These are phyloP conservation scores for Symphodus melops DNA, from an alignment of 2,113 vertebrate genomes.

Conservation along the genomic window DNA sequence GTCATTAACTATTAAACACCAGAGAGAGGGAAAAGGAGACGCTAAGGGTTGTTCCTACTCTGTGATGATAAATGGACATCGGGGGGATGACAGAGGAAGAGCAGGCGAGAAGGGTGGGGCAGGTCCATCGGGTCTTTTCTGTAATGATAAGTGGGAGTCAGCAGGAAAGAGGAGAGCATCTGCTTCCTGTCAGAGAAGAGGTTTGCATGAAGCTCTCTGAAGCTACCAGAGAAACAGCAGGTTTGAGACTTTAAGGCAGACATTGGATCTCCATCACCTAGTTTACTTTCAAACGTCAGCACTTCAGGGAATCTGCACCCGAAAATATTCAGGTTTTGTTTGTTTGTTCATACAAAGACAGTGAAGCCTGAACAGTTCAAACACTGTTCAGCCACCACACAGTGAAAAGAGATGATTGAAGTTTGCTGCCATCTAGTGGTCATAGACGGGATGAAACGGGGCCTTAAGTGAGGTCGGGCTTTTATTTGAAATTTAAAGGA, in stretches of 20 bases:
- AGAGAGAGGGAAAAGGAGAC: constrained; percentile 8
- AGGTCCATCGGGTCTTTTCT: constrained; percentile 17
- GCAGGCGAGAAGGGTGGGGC: constrained; percentile 12
- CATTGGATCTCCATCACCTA: neutral
- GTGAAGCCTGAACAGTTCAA: neutral
- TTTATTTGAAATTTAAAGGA: too few species aligned
- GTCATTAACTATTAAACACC: constrained; percentile 68
- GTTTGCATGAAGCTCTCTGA: accelerated
- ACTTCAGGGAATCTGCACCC: neutral
- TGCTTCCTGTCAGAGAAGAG: neutral
- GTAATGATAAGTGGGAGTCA: constrained; percentile 30
- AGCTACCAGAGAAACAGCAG: constrained; percentile 1
- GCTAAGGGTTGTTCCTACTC: constrained; percentile 30
- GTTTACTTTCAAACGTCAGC: neutral
- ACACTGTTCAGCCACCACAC: too few species aligned
- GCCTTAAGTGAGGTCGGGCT: too few species aligned
- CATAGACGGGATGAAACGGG: too few species aligned
- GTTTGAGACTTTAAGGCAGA: neutral
- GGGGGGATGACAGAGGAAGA: constrained; percentile 4
- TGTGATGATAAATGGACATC: constrained; percentile 38
- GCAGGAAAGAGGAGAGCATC: neutral
- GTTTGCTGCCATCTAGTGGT: constrained; percentile 68
- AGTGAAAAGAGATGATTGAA: neutral
- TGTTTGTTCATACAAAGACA: constrained; percentile 5
- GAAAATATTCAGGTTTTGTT: neutral